Base-by-base conservation (phyloP, 2,888 invertebrate species). In the Acrobasis consociella region DNA sequence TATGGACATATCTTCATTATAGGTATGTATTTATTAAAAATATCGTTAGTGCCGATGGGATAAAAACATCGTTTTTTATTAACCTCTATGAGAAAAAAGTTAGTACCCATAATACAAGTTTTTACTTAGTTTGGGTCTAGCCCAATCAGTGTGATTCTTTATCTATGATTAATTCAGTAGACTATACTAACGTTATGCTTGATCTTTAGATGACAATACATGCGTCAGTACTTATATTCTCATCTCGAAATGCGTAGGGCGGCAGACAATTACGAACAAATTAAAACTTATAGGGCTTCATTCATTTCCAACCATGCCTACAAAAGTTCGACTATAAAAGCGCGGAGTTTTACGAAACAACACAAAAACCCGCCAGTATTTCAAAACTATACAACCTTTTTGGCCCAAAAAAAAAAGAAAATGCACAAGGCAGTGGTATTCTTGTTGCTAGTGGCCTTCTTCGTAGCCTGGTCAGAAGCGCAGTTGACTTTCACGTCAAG, bases 401-500 rank as follows among this genome's bases (percentile, higher is more conserved):
- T 39, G n/a, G 42, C 10, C n/a, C 53, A 53, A 22, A 39, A 17
- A 22, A 13, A 13, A 55, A 15, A 56, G 64, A 83, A 72, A 59
- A 87, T 88, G 88, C 75, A 80, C 66, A 85, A 83, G 67, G 52
- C 76, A 38, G 65, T 77, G 58, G 65, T 83, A 37, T 67, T 84
- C 15, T 62, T 85, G 16, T 67, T 87, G 38, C 52, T 90, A 58
- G 67, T 85, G 49, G 85, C 82, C 9, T 87, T 82, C 69, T 56
- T 85, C 42, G 22, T 56, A 11, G 56, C 56, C 11, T 56, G 56
- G 56, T 42, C 56, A 16, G 81, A 87, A 1, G 93, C 89, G 0
- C 94, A 94, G 73, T 76, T 94, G 49, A 94, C 94, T 5, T 94
- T 94, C 75, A 93, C 94, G 0, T 93, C 94, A 0, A 91, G 89